A percentile compares a stretch with the other conserved stretches of the same genome.
Evolutionary conservation across 2,888 invertebrate species (phyloP).

Genomic region (Acanthosepion esculentum): DNA sequence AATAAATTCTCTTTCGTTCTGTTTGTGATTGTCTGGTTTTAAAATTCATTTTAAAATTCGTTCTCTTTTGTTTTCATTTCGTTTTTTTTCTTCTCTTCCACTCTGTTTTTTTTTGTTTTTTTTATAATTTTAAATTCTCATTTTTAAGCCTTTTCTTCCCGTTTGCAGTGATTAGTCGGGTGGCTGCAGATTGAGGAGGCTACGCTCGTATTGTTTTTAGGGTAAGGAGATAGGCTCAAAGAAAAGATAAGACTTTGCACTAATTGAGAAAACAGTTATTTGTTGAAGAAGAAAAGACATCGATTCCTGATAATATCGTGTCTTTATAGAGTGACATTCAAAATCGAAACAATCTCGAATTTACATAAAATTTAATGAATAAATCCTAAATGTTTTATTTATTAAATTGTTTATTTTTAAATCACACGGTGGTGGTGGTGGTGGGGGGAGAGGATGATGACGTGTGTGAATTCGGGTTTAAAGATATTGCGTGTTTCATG

Average conservation of each 20-base stretch:
- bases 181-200: not conserved
- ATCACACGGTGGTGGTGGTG: accelerated
- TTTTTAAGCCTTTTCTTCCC: not conserved
- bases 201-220: not conserved
- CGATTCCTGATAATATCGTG: not conserved
- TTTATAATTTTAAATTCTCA: not conserved
- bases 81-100: not conserved
- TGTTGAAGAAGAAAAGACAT: not conserved
- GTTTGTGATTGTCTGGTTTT: not conserved
- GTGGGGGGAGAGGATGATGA: no score
- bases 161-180: not conserved
- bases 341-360: not conserved
- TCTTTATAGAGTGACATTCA: not conserved
- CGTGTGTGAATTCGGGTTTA: not conserved
- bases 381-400: not conserved
- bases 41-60: not conserved
- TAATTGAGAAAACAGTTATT: not conserved
- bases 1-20: not conserved
- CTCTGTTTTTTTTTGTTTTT: not conserved
- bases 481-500: not conserved
- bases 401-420: no score
- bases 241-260: not conserved
- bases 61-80: not conserved
- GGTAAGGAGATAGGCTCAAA: not conserved
- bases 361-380: constrained; percentile 33